Evolutionary conservation across 2,113 vertebrate species (phyloP).

Genomic region (Romanogobio albipinnatus): DNA sequence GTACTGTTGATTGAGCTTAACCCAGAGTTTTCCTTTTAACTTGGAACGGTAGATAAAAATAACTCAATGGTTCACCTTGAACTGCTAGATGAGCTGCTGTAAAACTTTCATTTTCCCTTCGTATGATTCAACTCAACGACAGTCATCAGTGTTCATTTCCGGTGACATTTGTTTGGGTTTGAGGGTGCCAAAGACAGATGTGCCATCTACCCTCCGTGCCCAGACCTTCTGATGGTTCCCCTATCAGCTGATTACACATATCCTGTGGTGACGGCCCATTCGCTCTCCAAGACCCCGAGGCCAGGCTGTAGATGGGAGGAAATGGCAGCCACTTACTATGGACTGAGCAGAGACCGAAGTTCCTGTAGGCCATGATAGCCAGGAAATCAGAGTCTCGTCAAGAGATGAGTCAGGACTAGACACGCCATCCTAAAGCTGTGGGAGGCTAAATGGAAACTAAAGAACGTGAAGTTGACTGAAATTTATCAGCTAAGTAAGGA

Average conservation of each 20-base stretch:
- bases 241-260: conserved; percentile 45
- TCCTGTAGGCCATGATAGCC: conserved; percentile 26
- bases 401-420: conserved; percentile 13
- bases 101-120: conserved; percentile 35
- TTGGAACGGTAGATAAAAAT: conserved; percentile 29
- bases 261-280: conserved; percentile 50
- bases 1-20: conserved; percentile 26
- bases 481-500: neutral
- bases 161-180: conserved; percentile 18
- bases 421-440: neutral
- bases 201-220: conserved; percentile 6
- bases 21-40: conserved; percentile 8
- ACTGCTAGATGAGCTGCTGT: conserved; percentile 15
- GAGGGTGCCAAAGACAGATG: neutral
- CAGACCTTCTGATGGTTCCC: conserved; percentile 23
- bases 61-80: conserved; percentile 40
- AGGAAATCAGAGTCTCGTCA: conserved; percentile 27
- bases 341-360: neutral
- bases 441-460: neutral
- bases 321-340: conserved; percentile 28
- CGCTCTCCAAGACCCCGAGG: conserved; percentile 35
- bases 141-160: neutral
- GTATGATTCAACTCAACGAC: neutral
- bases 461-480: neutral
- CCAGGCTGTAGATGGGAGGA: conserved; percentile 18